Evolutionary conservation across 1,140 invertebrate species (phyloP), one percentile per base, ranked within the genome.

Genomic region (Drosophila nasuta): DNA sequence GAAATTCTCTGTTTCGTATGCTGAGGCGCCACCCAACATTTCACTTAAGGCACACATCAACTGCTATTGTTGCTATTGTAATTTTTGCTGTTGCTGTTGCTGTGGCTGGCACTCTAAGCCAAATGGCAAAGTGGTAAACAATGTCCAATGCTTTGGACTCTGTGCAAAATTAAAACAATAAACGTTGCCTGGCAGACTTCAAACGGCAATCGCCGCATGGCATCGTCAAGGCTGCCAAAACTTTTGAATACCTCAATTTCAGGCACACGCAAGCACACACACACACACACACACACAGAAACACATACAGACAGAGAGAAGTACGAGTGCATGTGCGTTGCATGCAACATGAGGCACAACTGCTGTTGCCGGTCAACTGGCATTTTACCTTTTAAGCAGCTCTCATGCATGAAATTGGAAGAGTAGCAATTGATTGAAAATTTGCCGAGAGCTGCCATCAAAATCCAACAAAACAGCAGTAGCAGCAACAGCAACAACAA

Each of bases 401-500:
- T 88, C 75, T 88, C 85, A 88, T 88, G 85, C 85, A 88, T 88
- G 85, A 88, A 88, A 88, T 88, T 88, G 85, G 70, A 88, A 88
- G 85, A 88, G 85, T 89, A 88, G 77, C 85, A 89, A 88, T 88
- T 88, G 85, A 88, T 88, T 88, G 85, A 89, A 89, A 89, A 89
- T 89, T 83, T 88, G 52, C 66, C 65, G 58, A 79, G 51, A 78
- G 65, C 65, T 74, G 62, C 73, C 73, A 75, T 69, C 75, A 77
- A 73, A 77, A 77, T 62, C 64, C 58, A 77, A 51, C 63, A 73
- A 71, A 51, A 66, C 25, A 33, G 17, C 13, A 33, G 20, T 35
- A 62, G 35, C 17, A 62, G 15, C 28, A 62, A 11, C 66, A 41
- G n/a, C 30, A 49, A 49, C 54, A 49, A 48, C 43, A 68, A 17